These are phyloP conservation scores for Margaritifera margaritifera DNA, from an alignment of 2,888 invertebrate species.

Conservation along the genomic window DNA sequence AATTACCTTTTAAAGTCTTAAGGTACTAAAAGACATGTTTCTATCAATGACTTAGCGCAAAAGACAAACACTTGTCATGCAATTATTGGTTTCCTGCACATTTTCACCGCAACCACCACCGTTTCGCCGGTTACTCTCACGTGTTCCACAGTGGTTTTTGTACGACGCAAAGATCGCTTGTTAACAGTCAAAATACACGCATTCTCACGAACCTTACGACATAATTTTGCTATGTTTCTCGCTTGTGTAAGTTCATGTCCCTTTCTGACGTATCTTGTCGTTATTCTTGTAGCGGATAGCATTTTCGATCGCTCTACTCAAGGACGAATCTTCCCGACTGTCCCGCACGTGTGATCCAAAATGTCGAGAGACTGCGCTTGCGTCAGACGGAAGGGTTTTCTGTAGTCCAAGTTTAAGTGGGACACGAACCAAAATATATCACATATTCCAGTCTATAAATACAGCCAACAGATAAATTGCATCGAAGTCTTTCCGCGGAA, in stretches of 20 bases:
- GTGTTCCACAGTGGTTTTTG: constrained; percentile 1
- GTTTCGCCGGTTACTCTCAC: too few species aligned
- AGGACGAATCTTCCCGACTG: too few species aligned
- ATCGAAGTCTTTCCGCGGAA: too few species aligned
- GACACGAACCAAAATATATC: too few species aligned
- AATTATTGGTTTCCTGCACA: background rate
- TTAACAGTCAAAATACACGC: background rate
- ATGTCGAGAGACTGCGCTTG: constrained; percentile 18
- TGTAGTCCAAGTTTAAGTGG: too few species aligned
- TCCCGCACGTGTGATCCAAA: constrained; percentile 16
- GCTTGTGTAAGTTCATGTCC: constrained; percentile 37
- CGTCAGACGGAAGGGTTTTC: constrained; percentile 10
- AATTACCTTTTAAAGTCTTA: too few species aligned
- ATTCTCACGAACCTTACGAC: constrained; percentile 32
- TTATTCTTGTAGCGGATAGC: constrained; percentile 33
- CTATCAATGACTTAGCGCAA: background rate
- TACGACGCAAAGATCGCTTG: constrained; percentile 7
- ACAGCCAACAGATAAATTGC: too few species aligned
- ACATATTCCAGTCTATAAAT: too few species aligned
- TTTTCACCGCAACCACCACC: too few species aligned
- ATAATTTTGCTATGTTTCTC: constrained; percentile 40
- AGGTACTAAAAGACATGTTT: too few species aligned
- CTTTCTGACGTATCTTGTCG: constrained; percentile 33
- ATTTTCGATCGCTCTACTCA: constrained; percentile 14
- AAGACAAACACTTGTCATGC: background rate